Evolutionary conservation across 2,113 vertebrate species (phyloP), one percentile per base, ranked within the genome.

Genomic region (Bubo scandiacus): DNA sequence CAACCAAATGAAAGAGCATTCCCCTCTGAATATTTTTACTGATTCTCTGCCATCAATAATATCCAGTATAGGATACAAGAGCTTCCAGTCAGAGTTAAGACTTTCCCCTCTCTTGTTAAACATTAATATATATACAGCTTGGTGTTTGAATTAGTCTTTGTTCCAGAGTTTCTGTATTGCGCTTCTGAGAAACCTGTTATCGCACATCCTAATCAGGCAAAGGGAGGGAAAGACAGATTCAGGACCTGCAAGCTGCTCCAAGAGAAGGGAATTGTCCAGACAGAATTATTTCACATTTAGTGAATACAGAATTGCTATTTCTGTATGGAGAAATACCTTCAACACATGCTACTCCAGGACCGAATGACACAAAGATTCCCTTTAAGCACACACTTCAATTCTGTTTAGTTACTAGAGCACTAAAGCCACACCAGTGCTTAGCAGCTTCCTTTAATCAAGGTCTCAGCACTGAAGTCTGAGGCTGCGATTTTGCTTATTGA

Each of bases 151-250:
- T 91, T 79, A 88, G 57, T 86, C 82, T 59, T 90, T 94, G 77
- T 95, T 93, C 68, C 92, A 92, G 80, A 55, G n/a, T 81, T 70
- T 74, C 90, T 81, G 32, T 78, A 67, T 45, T 62, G 17, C 4
- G 4, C 75, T 91, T 88, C 72, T 81, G 68, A 93, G 95, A 92
- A 86, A 62, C 32, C 51, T 78, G 72, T 86, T 94, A 83, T 40
- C 82, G 47, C 72, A 71, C 67, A 88, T 43, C 85, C 85, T 58
- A 15, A 51, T 78, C 78, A 40, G 59, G 51, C 38, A 92, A 36
- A 86, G 63, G 29, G 62, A 88, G 13, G 32, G 38, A 71, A 81
- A 88, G 47, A 30, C 80, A 74, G 16, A 27, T 70, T 86, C 38
- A 81, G 63, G n/a, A 54, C 63, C 70, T 74, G n/a, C 25, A 81